Evolutionary conservation across 2,888 invertebrate species (phyloP).

Genomic region (Drosophila mimica): DNA sequence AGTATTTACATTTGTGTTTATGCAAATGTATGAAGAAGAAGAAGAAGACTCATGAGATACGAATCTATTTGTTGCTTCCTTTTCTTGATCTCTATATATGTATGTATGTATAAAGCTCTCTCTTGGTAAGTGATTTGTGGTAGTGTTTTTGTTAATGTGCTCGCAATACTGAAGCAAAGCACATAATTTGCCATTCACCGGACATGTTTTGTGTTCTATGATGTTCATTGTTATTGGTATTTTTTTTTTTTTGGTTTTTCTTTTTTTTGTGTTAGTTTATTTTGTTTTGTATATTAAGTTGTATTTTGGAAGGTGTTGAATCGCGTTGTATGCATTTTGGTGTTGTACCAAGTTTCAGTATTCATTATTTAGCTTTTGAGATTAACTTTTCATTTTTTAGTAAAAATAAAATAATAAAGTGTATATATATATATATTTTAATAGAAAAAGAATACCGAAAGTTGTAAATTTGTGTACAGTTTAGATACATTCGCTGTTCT

Average conservation of each 20-base stretch:
- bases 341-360: conserved; percentile 58
- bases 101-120: conserved; percentile 69
- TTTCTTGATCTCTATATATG: conserved; percentile 39
- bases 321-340: conserved; percentile 62
- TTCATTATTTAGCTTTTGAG: conserved; percentile 49
- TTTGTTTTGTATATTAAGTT: conserved; percentile 23
- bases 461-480: conserved; percentile 49
- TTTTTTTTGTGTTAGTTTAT: conserved; percentile 41
- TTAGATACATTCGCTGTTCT: conserved; percentile 71
- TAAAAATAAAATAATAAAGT: conserved; percentile 8
- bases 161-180: conserved; percentile 71
- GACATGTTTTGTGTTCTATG: conserved; percentile 73
- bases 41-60: conserved; percentile 12
- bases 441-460: conserved; percentile 60
- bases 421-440: background rate
- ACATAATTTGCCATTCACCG: conserved; percentile 76
- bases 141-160: conserved; percentile 40
- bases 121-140: conserved; percentile 60
- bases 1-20: conserved; percentile 23
- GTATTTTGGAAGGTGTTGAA: conserved; percentile 54
- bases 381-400: conserved; percentile 15
- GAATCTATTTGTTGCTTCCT: conserved; percentile 6
- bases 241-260: conserved; percentile 22
- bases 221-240: conserved; percentile 73
- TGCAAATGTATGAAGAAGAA: conserved; percentile 21